Conservation (phyloP, 2,113 vertebrate genomes). For the Siniperca chuatsi region DNA sequence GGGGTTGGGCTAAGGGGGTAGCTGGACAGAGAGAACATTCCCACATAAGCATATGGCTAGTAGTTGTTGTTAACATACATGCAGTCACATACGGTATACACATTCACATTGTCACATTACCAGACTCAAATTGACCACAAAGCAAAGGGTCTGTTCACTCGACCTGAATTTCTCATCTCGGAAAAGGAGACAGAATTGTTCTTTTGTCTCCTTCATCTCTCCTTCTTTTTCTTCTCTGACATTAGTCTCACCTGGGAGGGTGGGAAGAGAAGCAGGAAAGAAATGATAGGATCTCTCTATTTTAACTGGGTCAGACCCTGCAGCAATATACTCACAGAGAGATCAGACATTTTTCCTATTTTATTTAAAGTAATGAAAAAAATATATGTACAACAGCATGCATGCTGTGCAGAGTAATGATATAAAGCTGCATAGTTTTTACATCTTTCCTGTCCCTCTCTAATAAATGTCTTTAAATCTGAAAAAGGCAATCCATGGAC, state of each 20-base stretch:
- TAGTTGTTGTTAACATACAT: neutral
- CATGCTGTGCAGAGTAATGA: slow-evolving; percentile 3
- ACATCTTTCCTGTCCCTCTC: neutral
- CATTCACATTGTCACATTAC: neutral
- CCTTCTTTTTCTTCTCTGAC: slow-evolving; percentile 9
- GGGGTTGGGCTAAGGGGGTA: neutral
- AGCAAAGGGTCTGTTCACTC: neutral
- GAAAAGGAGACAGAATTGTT: neutral
- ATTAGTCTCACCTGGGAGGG: slow-evolving; percentile 43
- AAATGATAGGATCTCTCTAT: slow-evolving; percentile 24
- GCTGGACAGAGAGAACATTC: neutral
- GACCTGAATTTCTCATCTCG: neutral
- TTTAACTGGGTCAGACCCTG: slow-evolving; percentile 68
- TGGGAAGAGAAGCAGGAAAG: slow-evolving; percentile 2
- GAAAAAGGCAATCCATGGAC: neutral
- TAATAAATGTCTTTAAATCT: neutral
- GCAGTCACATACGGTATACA: neutral
- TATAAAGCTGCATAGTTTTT: neutral
- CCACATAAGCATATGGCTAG: neutral
- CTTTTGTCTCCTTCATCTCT: slow-evolving; percentile 8
- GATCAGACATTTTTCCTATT: slow-evolving; percentile 24
- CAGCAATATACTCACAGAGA: slow-evolving; percentile 29
- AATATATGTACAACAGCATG: neutral
- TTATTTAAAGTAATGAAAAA: slow-evolving; percentile 12
- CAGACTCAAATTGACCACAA: neutral